A percentile compares a stretch with the other conserved stretches of the same genome.
phyloP scores from a whole-genome alignment of 2,888 invertebrate species.

The Leucophenga maculata region DNA sequence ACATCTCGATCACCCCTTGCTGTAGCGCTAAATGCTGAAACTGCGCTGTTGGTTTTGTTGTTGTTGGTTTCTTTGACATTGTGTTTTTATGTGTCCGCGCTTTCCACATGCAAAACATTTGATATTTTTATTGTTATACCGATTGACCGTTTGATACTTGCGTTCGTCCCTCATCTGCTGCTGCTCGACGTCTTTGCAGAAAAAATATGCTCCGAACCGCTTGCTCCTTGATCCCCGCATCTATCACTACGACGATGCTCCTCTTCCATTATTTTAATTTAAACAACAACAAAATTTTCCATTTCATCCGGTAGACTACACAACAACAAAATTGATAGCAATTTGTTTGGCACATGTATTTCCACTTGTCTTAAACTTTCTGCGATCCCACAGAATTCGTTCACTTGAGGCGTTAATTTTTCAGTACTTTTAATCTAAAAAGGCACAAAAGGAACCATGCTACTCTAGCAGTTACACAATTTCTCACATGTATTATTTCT shows the following conservation, averaged over 20 bases:
- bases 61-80: slow-evolving; percentile 12
- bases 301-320: slow-evolving; percentile 35
- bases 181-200: too few relatives aligned
- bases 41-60: neutral
- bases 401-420: slow-evolving; percentile 24
- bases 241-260: neutral
- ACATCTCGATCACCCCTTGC: neutral
- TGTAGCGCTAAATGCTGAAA: slow-evolving; percentile 4
- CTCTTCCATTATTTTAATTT: slow-evolving; percentile 25
- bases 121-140: neutral
- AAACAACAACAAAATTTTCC: slow-evolving; percentile 35
- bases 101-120: slow-evolving; percentile 27
- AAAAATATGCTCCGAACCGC: too few relatives aligned
- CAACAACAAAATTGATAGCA: slow-evolving; percentile 30
- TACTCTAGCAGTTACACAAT: slow-evolving; percentile 26
- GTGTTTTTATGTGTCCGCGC: slow-evolving; percentile 33
- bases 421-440: slow-evolving; percentile 27
- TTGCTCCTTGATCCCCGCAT: too few relatives aligned
- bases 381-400: slow-evolving; percentile 31
- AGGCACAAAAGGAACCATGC: slow-evolving; percentile 30
- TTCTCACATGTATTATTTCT: slow-evolving; percentile 34
- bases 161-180: too few relatives aligned
- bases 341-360: slow-evolving; percentile 26
- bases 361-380: slow-evolving; percentile 34
- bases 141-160: too few relatives aligned